These are phyloP conservation scores for Meleagris gallopavo DNA, from an alignment of 2,113 vertebrate genomes.

Conservation along the genomic window DNA sequence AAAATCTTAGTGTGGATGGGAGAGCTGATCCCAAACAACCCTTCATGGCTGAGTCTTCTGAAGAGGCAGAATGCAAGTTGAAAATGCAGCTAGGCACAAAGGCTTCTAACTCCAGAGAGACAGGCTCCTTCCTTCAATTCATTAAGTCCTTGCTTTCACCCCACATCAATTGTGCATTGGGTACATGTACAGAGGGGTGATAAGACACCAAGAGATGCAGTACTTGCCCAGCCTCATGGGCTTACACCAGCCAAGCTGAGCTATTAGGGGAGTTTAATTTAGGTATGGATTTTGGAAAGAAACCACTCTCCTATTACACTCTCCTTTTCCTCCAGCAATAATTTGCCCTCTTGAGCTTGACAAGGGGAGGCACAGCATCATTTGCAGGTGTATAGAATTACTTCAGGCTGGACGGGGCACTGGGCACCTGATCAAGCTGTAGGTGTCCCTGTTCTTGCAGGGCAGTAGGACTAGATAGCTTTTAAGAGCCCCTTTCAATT, in stretches of 20 bases:
- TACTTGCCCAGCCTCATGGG: background rate
- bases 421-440: no score
- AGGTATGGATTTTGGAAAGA: background rate
- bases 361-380: background rate
- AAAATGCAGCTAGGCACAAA: conserved; percentile 19
- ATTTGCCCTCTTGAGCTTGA: background rate
- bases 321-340: background rate
- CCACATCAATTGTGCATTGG: fast-evolving
- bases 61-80: conserved; percentile 12
- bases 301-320: background rate
- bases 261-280: background rate
- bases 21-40: background rate
- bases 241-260: fast-evolving
- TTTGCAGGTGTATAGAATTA: background rate
- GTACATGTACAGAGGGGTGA: background rate
- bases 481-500: no score
- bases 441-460: no score
- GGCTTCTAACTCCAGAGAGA: conserved; percentile 25
- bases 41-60: conserved; percentile 31
- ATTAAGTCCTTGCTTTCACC: conserved; percentile 36
- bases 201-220: background rate
- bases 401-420: no score
- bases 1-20: background rate
- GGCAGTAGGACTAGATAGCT: no score
- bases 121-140: conserved; percentile 43